Percentiles rank a stretch among this genome's conserved stretches.
Conservation (phyloP, 2,797 vertebrate species). For the Syncerus caffer region DNA sequence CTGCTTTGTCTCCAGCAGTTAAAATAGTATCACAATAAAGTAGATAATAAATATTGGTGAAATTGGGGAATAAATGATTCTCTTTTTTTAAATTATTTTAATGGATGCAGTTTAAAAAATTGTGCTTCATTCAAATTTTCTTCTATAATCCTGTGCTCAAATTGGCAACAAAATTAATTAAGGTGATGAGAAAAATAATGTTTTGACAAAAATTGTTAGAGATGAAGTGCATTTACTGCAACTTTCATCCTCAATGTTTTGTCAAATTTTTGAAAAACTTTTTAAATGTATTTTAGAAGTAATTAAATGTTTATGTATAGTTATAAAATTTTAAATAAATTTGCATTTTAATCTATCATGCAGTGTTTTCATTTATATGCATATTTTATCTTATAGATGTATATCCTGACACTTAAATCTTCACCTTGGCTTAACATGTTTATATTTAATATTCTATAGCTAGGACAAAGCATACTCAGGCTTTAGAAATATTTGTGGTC, state of each 20-base stretch:
- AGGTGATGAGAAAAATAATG: background rate
- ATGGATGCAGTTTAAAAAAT: background rate
- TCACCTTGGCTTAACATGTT: background rate
- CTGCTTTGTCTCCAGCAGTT: background rate
- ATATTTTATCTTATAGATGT: constrained; percentile 1
- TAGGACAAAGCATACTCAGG: background rate
- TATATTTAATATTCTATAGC: background rate
- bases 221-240: background rate
- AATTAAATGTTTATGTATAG: background rate
- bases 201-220: constrained; percentile 24
- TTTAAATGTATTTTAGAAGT: constrained; percentile 16
- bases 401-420: background rate
- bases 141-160: background rate
- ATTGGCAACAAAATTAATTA: constrained; percentile 24
- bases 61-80: background rate
- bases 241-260: background rate
- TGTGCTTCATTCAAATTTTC: background rate
- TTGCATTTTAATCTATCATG: constrained; percentile 8
- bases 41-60: background rate
- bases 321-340: constrained; percentile 54
- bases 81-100: background rate
- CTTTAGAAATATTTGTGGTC: background rate
- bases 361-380: background rate
- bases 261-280: constrained; percentile 25
- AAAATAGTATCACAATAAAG: background rate